These are phyloP conservation scores for Aquatica leii DNA, from an alignment of 2,888 invertebrate species.

Conservation along the genomic window DNA sequence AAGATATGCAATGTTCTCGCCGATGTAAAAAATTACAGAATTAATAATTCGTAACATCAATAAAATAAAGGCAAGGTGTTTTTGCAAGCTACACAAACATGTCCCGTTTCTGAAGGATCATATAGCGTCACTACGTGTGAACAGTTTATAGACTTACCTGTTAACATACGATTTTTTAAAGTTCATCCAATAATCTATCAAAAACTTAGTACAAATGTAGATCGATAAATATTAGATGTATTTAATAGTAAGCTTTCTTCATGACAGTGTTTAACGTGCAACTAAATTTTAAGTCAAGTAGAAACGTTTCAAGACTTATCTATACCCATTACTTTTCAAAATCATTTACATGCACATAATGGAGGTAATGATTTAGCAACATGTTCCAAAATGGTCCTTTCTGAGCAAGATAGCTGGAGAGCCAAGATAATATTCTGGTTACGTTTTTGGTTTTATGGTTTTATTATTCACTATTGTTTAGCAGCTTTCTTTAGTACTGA, in stretches of 20 bases:
- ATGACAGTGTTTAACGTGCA: slow-evolving; percentile 96
- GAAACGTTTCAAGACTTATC: slow-evolving; percentile 80
- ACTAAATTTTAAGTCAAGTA: slow-evolving; percentile 69
- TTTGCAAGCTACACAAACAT: too few species aligned
- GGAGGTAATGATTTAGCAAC: slow-evolving; percentile 40
- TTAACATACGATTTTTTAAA: too few species aligned
- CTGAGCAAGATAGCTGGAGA: slow-evolving; percentile 65
- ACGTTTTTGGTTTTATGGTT: slow-evolving; percentile 93
- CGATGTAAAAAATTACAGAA: too few species aligned
- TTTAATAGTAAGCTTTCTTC: slow-evolving; percentile 96
- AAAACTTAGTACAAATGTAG: slow-evolving; percentile 63
- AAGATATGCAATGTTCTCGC: too few species aligned
- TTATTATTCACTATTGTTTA: slow-evolving; percentile 93
- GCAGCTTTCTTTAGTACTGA: slow-evolving; percentile 98
- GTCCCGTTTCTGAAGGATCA: too few species aligned
- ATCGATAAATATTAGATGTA: slow-evolving; percentile 92
- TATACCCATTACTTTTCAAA: slow-evolving; percentile 92
- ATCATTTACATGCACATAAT: slow-evolving; percentile 73
- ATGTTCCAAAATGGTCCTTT: slow-evolving; percentile 66
- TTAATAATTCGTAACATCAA: too few species aligned
- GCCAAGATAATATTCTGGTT: slow-evolving; percentile 87
- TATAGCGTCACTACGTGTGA: too few species aligned
- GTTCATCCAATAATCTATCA: slow-evolving; percentile 30
- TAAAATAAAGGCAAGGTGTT: too few species aligned
- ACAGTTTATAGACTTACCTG: too few species aligned